Percentiles rank a stretch among this genome's conserved stretches.
These are phyloP conservation scores for Parus major DNA, from an alignment of 2,113 vertebrate species.

Conservation along the genomic window DNA sequence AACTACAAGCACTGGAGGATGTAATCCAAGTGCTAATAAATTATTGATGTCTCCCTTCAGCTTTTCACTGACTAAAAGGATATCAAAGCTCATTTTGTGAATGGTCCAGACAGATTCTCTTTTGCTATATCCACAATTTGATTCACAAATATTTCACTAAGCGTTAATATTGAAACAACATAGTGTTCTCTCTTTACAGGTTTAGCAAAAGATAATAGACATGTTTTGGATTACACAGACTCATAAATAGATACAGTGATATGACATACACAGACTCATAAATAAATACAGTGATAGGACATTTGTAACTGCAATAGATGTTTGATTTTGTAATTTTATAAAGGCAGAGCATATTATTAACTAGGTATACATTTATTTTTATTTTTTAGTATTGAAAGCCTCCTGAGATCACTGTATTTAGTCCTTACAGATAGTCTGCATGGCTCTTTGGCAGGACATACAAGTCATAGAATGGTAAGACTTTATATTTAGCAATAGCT, in stretches of 20 bases:
- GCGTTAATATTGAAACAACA: background rate
- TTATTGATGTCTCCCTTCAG: conserved; percentile 57
- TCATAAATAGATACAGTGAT: conserved; percentile 8
- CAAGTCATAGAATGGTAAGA: background rate
- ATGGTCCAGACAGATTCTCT: conserved; percentile 50
- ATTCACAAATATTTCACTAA: conserved; percentile 44
- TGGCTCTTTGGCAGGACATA: background rate
- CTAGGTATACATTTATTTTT: background rate
- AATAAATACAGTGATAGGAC: background rate
- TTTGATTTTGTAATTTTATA: background rate
- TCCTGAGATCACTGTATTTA: background rate
- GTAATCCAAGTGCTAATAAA: conserved; percentile 62
- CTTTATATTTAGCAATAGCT: conserved; percentile 41
- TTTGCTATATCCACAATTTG: conserved; percentile 24
- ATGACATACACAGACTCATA: background rate
- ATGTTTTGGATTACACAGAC: background rate
- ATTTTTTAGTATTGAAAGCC: background rate
- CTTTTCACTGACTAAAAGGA: conserved; percentile 62
- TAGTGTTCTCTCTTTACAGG: background rate
- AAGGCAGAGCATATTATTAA: background rate
- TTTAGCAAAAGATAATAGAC: conserved; percentile 10
- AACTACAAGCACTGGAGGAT: conserved; percentile 26
- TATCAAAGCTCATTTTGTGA: conserved; percentile 61
- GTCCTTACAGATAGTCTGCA: background rate
- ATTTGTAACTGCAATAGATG: background rate